Evolutionary conservation across 2,113 vertebrate genomes (phyloP).

Genomic region (Anarhynchus alexandrinus): DNA sequence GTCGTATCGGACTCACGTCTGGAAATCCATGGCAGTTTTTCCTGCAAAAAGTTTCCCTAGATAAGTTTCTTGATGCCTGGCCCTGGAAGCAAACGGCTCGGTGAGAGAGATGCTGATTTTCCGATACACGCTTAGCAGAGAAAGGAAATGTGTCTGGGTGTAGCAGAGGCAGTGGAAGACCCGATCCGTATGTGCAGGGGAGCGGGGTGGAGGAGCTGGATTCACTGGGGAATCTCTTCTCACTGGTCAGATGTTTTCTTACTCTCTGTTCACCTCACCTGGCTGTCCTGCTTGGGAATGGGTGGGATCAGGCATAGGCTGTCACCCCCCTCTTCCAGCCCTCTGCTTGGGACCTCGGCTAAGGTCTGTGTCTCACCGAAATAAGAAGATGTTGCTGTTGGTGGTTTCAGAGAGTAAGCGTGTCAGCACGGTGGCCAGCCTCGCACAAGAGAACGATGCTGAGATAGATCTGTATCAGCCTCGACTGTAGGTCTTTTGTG

Average conservation of each 20-base stretch:
- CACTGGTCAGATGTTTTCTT: not conserved
- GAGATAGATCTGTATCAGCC: fast-evolving
- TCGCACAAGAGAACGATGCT: fast-evolving
- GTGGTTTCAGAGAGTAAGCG: not conserved
- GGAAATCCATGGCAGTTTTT: not conserved
- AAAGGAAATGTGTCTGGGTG: not conserved
- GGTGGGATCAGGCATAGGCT: not conserved
- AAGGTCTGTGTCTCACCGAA: not conserved
- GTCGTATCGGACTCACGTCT: not conserved
- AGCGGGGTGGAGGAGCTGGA: not conserved
- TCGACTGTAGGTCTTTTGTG: not conserved
- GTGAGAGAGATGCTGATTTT: not conserved
- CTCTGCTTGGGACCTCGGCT: not conserved
- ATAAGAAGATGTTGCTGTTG: fast-evolving
- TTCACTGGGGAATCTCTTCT: not conserved
- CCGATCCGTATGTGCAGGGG: too few relatives aligned
- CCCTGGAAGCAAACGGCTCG: not conserved
- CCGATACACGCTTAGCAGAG: fast-evolving
- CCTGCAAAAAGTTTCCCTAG: not conserved
- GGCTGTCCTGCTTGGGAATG: not conserved
- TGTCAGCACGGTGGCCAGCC: not conserved
- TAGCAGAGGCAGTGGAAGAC: not conserved
- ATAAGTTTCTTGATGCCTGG: not conserved
- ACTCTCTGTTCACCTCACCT: not conserved
- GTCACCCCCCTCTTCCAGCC: not conserved